phyloP scores from a whole-genome alignment of 2,113 vertebrate species.

The Alexandromys fortis region DNA sequence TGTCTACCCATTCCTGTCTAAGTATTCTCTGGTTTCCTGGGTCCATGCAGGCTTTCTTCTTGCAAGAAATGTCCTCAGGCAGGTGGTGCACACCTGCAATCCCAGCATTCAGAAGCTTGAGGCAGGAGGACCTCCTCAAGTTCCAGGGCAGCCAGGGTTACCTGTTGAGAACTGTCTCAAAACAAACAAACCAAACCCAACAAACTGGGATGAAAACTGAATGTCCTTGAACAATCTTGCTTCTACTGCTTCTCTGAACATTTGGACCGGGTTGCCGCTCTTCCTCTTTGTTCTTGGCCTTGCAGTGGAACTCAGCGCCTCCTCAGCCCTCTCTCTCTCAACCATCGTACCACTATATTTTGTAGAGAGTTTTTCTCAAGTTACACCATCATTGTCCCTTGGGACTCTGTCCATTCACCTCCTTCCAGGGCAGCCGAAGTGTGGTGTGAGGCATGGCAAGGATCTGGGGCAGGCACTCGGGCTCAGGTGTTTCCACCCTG shows the following conservation, averaged over 20 bases:
- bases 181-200: neutral
- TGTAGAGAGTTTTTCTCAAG: neutral
- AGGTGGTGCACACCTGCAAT: neutral
- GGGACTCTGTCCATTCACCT: neutral
- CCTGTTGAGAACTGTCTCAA: neutral
- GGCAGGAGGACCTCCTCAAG: neutral
- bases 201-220: constrained; percentile 8
- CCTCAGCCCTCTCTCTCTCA: neutral
- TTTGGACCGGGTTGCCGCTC: neutral
- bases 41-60: neutral
- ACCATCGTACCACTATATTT: neutral
- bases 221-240: neutral
- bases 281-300: constrained; percentile 12
- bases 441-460: neutral
- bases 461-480: neutral
- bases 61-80: neutral
- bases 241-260: neutral
- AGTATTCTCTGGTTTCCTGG: neutral
- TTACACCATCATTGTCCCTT: neutral
- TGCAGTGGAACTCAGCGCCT: neutral
- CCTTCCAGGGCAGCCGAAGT: neutral
- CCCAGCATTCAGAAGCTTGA: neutral
- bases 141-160: neutral
- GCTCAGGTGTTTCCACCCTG: neutral
- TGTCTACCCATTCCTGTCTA: neutral